Percentiles rank a stretch among this genome's conserved stretches.
Conservation (phyloP, 2,888 invertebrate species). For the Drosophila flavopinicola region DNA sequence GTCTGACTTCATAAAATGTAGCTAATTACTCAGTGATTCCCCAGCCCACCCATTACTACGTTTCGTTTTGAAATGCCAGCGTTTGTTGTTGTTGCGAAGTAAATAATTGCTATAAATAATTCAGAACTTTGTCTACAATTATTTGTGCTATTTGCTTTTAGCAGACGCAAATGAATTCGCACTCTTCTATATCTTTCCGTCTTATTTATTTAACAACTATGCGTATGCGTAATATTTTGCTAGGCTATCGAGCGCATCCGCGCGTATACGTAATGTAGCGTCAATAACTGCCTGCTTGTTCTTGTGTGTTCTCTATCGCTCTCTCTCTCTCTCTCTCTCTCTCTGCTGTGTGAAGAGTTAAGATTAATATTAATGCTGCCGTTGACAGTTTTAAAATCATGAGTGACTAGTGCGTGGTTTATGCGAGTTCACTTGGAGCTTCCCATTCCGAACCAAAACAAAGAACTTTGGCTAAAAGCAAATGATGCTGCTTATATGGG, state of each 20-base stretch:
- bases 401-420: constrained; percentile 52
- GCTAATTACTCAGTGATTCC: constrained; percentile 3
- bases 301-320: neutral
- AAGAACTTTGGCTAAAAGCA: constrained; percentile 22
- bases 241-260: constrained; percentile 47
- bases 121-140: constrained; percentile 46
- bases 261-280: constrained; percentile 68
- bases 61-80: constrained; percentile 48
- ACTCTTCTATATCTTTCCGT: constrained; percentile 29
- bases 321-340: too few relatives aligned
- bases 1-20: constrained; percentile 7
- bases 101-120: constrained; percentile 71
- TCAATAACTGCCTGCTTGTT: neutral
- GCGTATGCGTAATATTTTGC: constrained; percentile 78
- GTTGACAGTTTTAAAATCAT: constrained; percentile 75
- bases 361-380: constrained; percentile 70
- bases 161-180: constrained; percentile 37
- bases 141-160: constrained; percentile 47
- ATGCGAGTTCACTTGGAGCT: constrained; percentile 1
- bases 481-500: constrained; percentile 34
- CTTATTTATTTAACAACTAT: constrained; percentile 61
- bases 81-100: constrained; percentile 34
- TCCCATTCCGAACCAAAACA: constrained; percentile 3
- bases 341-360: constrained; percentile 15
- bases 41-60: constrained; percentile 14